Conservation (phyloP, 2,888 invertebrate genomes). For the Thalpophila matura region DNA sequence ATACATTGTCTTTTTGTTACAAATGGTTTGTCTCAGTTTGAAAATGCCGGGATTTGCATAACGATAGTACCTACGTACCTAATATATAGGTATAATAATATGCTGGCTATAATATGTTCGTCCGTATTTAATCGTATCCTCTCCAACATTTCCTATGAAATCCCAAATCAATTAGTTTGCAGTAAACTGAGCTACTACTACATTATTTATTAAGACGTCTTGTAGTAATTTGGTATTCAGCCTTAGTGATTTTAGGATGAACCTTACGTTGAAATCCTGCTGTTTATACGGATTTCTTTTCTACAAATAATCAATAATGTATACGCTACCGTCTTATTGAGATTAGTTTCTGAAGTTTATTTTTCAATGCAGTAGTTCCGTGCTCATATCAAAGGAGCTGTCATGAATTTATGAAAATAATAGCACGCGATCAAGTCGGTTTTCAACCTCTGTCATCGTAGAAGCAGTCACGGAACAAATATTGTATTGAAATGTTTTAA, state of each 20-base stretch:
- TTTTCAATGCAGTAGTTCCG: constrained; percentile 46
- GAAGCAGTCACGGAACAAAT: constrained; percentile 57
- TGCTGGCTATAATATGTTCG: too few species aligned
- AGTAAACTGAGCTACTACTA: constrained; percentile 10
- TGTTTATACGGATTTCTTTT: constrained; percentile 1
- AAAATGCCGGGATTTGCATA: neutral
- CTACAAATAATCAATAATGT: constrained; percentile 8
- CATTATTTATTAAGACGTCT: constrained; percentile 67
- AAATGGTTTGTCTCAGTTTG: neutral
- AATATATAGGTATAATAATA: too few species aligned
- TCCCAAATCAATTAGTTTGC: constrained; percentile 4
- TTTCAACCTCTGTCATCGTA: constrained; percentile 58
- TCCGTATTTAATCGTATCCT: neutral
- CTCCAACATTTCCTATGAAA: neutral
- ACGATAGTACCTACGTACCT: too few species aligned
- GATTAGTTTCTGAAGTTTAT: constrained; percentile 31
- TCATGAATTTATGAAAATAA: constrained; percentile 57
- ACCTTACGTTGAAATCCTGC: neutral
- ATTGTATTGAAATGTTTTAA: constrained; percentile 55
- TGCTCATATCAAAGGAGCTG: constrained; percentile 55
- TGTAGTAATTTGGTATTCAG: constrained; percentile 29
- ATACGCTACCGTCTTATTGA: constrained; percentile 1
- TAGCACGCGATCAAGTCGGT: constrained; percentile 63
- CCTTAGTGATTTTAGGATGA: constrained; percentile 11
- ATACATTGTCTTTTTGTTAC: constrained; percentile 39